Base-by-base conservation (phyloP, 2,888 invertebrate species). In the Nudaria mundana region DNA sequence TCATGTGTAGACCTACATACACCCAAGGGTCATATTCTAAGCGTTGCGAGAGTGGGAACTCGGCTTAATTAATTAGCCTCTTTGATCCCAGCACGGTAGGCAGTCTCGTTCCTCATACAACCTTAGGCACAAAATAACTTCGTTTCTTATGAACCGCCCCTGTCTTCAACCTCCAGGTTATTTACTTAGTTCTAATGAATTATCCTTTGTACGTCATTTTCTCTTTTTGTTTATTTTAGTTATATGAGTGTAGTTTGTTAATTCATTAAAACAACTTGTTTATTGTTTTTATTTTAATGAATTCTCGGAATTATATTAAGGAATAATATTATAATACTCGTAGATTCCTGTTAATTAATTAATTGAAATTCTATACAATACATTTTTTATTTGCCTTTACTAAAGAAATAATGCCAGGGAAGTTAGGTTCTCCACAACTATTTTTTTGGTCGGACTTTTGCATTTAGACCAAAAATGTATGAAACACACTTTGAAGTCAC, bases 51-150 rank as follows among this genome's bases (percentile, higher is more conserved):
- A 63, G 57, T 72, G 62, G 66, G 57, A 63, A 58, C 72, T 75
- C 66, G 56, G 64, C 64, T 70, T 81, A 81, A 81, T 83, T 82
- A 83, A 83, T 83, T 78, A 76, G 66, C 62, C 55, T 62, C 65
- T 74, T 75, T 74, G 72, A 66, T 64, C 62, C 63, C 59, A 56
- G 61, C 66, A 57, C 47, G 58, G 51, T 47, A 51, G 42, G 49
- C 48, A 36, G 30, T 30, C 45, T 16, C 23, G 29, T 35, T 48
- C 35, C 45, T 54, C 54, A 44, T 52, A 53, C 52, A 55, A 59
- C 59, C 56, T 56, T 45, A 40, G 40, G 52, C 38, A 54, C 62
- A 71, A 67, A 73, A 70, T 60, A 20, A 60, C 56, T 54, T 31
- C 32, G 40, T 16, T 61, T 69, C 67, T 69, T 68, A 56, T 52